Conservation (phyloP, 2,113 vertebrate species). For the Geococcyx californianus region DNA sequence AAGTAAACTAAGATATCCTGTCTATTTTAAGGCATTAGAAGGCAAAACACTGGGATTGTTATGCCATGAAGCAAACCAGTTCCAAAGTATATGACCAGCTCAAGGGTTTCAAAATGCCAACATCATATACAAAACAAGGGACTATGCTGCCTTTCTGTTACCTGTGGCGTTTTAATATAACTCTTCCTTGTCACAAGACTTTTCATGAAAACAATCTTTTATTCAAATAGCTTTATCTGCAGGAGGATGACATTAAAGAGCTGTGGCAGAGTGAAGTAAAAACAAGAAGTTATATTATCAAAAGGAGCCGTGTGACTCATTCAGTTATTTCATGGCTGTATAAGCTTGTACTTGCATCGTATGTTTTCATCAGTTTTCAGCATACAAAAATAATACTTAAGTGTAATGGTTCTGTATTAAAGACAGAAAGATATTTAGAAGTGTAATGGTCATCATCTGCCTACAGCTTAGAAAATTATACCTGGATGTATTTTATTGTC, state of each 20-base stretch:
- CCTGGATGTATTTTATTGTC: not conserved
- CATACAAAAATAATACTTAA: not conserved
- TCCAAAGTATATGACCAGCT: not conserved
- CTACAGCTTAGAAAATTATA: not conserved
- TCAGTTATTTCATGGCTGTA: not conserved
- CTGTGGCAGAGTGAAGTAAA: conserved; percentile 4
- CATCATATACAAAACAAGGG: not conserved
- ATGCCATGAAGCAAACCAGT: not conserved
- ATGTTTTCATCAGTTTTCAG: not conserved
- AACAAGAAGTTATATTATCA: not conserved
- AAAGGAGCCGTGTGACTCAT: conserved; percentile 15
- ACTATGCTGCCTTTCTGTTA: not conserved
- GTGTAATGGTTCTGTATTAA: not conserved
- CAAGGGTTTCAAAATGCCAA: not conserved
- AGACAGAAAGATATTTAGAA: not conserved
- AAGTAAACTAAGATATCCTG: not conserved
- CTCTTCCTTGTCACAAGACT: conserved; percentile 26
- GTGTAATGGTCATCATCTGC: not conserved
- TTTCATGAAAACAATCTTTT: conserved; percentile 6
- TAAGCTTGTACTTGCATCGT: not conserved
- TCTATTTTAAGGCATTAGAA: not conserved
- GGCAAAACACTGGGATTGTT: not conserved
- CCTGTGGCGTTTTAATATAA: not conserved
- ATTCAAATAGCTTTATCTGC: conserved; percentile 51
- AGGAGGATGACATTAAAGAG: conserved; percentile 41